Evolutionary conservation across 2,113 vertebrate genomes (phyloP).

Genomic region (Gallinago jamesoni): DNA sequence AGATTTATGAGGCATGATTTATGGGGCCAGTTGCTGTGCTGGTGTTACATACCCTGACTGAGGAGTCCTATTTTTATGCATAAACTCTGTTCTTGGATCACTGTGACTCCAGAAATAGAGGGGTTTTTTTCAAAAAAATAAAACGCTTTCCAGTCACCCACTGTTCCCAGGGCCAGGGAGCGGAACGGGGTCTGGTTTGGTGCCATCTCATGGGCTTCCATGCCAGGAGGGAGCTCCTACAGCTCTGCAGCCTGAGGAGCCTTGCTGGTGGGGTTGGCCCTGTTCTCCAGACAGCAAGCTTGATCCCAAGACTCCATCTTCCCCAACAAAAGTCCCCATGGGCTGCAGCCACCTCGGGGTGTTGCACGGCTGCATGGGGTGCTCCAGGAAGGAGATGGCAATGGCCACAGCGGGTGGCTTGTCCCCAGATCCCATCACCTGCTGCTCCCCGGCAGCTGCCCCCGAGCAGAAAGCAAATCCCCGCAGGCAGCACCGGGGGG

Average conservation of each 20-base stretch:
- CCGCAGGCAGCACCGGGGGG: neutral
- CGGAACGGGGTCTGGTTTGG: neutral
- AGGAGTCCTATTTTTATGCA: constrained; percentile 53
- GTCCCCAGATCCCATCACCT: neutral
- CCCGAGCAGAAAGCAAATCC: neutral
- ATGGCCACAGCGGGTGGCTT: fast-evolving
- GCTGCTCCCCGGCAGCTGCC: neutral
- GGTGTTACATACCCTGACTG: constrained; percentile 15
- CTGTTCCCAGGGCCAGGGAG: neutral
- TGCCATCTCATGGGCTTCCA: neutral
- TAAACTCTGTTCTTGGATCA: constrained; percentile 56
- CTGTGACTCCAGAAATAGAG: constrained; percentile 18
- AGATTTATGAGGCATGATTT: constrained; percentile 67
- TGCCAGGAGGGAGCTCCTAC: neutral
- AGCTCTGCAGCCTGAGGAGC: neutral
- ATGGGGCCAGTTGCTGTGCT: constrained; percentile 4
- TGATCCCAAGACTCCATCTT: neutral
- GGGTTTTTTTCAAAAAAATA: neutral
- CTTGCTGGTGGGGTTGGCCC: fast-evolving
- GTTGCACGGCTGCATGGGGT: fast-evolving
- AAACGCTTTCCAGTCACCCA: neutral
- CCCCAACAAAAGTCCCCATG: fast-evolving
- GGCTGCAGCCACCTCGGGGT: neutral
- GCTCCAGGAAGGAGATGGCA: neutral
- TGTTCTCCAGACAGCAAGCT: neutral